Base-by-base conservation (phyloP, 2,113 vertebrate genomes). In the Percina caprodes region DNA sequence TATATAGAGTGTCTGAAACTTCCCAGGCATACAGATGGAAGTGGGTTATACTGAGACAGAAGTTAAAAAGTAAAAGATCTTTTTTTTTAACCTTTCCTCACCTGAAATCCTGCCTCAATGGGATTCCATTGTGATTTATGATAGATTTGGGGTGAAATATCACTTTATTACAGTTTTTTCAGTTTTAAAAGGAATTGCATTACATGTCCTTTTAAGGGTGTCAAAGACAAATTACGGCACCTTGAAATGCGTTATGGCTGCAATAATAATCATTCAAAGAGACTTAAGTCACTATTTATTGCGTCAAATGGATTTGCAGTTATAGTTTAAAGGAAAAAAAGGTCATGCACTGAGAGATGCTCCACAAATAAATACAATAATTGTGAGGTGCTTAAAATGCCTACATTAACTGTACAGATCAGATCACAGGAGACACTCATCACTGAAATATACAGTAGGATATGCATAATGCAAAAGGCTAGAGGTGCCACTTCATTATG, bases 391-490 rank as follows among this genome's bases (percentile, higher is more conserved):
- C 21, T n/a, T 35, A 75, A 70, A 48, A 56, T 12, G 14, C 3
- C 42, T 30, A 33, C 6, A 33, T 21, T 24, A 49, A 35, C 6
- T 18, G 12, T 58, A 21, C 16, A 48, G 3, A 62, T 69, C 45
- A 69, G 33, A 55, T 80, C 52, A 55, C 58, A 70, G 46, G 16
- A 65, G 66, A 39, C 54, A 60, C 18, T 54, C 18, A 55, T 71
- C 51, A 18, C 11, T 59, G 63, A 74, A 23, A 72, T 72, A 51
- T 65, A 52, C 39, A 56, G 54, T 14, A 52, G 35, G 30, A 56
- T 18, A 81, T 80, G 60, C 45, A 73, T 77, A 76, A 73, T 76
- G 67, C n/a, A 85, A 33, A 42, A 72, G 49, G 12, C 10, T 21
- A 62, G 42, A 55, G 14, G 35, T 67, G 39, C 12, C 26, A 42